A percentile compares a stretch with the other conserved stretches of the same genome.
Evolutionary conservation across 2,888 invertebrate species (phyloP).

Genomic region (Ptychoptera contaminata): DNA sequence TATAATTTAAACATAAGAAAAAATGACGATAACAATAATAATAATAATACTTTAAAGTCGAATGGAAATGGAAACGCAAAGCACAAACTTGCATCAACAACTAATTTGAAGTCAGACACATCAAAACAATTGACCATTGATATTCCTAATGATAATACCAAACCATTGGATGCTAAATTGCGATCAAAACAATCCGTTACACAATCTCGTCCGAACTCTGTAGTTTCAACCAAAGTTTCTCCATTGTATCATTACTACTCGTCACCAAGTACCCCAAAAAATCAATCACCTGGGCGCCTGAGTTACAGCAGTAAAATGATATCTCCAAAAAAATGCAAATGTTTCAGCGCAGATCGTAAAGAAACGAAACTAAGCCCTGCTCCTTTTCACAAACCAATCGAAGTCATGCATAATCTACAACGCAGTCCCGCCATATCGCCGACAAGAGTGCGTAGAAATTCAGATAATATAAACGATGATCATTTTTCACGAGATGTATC

Average conservation of each 20-base stretch:
- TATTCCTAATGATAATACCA: slow-evolving; percentile 28
- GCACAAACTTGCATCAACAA: background rate
- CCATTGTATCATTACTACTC: background rate
- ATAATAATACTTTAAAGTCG: no score
- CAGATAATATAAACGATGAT: no score
- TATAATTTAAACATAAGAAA: no score
- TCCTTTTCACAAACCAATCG: slow-evolving; percentile 42
- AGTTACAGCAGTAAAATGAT: slow-evolving; percentile 21
- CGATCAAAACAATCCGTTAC: background rate
- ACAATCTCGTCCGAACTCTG: background rate
- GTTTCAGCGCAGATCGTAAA: slow-evolving; percentile 28
- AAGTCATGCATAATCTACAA: slow-evolving; percentile 51
- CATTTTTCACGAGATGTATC: no score
- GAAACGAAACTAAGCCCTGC: slow-evolving; percentile 33
- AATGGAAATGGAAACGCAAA: no score
- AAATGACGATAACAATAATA: no score
- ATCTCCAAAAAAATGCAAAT: slow-evolving; percentile 20
- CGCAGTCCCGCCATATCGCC: slow-evolving; percentile 44
- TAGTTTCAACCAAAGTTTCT: no score
- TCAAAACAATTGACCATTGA: slow-evolving; percentile 21
- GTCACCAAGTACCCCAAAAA: slow-evolving; percentile 3
- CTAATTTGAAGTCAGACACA: slow-evolving; percentile 10
- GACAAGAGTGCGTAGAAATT: slow-evolving; percentile 23
- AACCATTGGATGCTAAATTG: slow-evolving; percentile 16
- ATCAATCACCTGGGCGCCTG: slow-evolving; percentile 9